Evolutionary conservation across 1,140 invertebrate species (phyloP), one percentile per base, ranked within the genome.

Genomic region (Chrysopa pallens): DNA sequence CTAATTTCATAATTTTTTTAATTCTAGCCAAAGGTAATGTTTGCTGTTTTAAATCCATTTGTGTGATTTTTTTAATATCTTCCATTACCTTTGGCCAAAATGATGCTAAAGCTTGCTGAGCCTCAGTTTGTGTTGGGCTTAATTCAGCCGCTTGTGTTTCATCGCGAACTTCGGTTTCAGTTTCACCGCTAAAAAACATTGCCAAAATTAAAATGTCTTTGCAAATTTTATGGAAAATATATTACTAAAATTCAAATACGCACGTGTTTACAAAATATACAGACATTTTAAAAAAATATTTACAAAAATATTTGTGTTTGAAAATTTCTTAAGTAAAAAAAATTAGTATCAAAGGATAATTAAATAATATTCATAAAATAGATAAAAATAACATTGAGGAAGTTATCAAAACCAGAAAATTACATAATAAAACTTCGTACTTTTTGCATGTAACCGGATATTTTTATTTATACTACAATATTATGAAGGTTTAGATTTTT

Each of bases 1-100:
- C 95, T 17, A 98, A 64, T 65, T 98, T 98, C 95, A 98, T 99
- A 37, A 99, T 98, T 58, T 98, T 98, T 64, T 98, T 98, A 48
- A 98, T 98, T 50, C 94, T 73, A 1, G 94, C 93, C 38, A 98
- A 59, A 1, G 95, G 95, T 17, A 98, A 62, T 9, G 90, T 86
- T 69, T 95, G 92, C 56, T 80, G 80, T 63, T 88, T 86, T 38
- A 91, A 71, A 53, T 91, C 86, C 66, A 81, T 76, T 80, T 68
- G 61, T 13, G 66, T 70, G 9, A 85, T 76, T 50, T 76, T 76
- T 58, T 73, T 73, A 39, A 88, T 80, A 55, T 86, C 81, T 14
- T 84, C 79, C 42, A 74, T 76, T 35, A 77, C 73, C 59, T 78
- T 82, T 13, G 71, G 68, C 85, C 85, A 88, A 58, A 88, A 88